Evolutionary conservation across 2,797 vertebrate genomes (phyloP).

Genomic region (Spinus pinus): DNA sequence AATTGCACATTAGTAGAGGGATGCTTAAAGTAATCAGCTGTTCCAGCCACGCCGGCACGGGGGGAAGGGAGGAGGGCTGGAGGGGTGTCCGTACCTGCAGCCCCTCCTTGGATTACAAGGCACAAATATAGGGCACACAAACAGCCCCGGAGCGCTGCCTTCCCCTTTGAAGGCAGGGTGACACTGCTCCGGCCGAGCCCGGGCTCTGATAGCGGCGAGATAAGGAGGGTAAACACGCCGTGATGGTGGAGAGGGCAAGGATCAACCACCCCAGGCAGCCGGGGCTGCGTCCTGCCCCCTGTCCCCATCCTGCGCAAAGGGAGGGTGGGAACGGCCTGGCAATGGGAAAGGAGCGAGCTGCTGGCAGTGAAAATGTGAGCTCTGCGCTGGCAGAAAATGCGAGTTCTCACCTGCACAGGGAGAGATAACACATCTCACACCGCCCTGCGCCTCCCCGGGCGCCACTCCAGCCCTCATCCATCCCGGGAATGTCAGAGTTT

Average conservation of each 20-base stretch:
- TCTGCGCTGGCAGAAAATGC: not conserved
- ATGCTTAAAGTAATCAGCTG: conserved; percentile 49
- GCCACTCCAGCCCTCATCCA: not conserved
- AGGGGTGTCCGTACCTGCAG: not conserved
- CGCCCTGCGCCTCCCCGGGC: not conserved
- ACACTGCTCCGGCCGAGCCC: conserved; percentile 8
- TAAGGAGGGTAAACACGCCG: conserved; percentile 38
- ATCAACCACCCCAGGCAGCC: not conserved
- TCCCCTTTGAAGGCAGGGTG: conserved; percentile 44
- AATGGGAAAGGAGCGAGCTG: not conserved
- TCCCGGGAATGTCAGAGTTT: too few relatives aligned
- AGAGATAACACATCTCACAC: not conserved
- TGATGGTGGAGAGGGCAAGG: conserved; percentile 9
- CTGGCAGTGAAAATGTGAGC: not conserved
- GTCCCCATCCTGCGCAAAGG: fast-evolving
- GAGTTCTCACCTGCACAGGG: not conserved
- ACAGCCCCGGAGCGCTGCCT: not conserved
- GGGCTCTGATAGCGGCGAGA: not conserved
- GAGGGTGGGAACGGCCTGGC: not conserved
- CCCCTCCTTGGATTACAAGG: conserved; percentile 40
- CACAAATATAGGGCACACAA: conserved; percentile 18
- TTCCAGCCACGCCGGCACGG: not conserved
- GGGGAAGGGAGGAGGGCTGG: conserved; percentile 11
- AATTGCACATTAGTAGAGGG: conserved; percentile 25
- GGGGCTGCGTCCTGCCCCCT: not conserved